Evolutionary conservation across 1,140 invertebrate genomes (phyloP).

Genomic region (Cydia fagiglandana): DNA sequence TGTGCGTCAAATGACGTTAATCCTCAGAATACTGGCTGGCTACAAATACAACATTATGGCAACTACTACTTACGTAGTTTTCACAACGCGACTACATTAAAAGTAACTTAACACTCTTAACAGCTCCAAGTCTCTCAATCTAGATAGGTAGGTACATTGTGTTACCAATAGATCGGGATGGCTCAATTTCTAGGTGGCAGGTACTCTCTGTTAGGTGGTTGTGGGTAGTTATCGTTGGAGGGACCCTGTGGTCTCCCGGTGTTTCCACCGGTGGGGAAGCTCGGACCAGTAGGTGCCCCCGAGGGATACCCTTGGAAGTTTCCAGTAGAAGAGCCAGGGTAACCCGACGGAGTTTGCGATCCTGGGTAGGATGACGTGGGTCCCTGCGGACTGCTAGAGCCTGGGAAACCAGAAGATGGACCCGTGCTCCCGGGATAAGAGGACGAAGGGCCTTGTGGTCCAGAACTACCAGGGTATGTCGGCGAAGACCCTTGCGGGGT

Average conservation of each 20-base stretch:
- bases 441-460: slow-evolving; percentile 79
- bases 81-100: slow-evolving; percentile 16
- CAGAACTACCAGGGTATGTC: slow-evolving; percentile 53
- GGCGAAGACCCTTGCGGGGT: slow-evolving; percentile 54
- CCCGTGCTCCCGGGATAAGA: slow-evolving; percentile 81
- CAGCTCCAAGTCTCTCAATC: slow-evolving; percentile 42
- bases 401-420: slow-evolving; percentile 81
- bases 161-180: background rate
- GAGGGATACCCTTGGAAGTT: slow-evolving; percentile 68
- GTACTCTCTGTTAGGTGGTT: slow-evolving; percentile 80
- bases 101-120: background rate
- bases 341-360: slow-evolving; percentile 66
- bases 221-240: slow-evolving; percentile 47
- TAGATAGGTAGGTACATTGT: slow-evolving; percentile 34
- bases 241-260: slow-evolving; percentile 45
- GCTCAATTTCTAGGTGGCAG: slow-evolving; percentile 77
- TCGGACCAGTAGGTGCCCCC: slow-evolving; percentile 69
- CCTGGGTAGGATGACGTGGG: slow-evolving; percentile 68
- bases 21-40: slow-evolving; percentile 41
- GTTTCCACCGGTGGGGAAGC: slow-evolving; percentile 57
- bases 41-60: slow-evolving; percentile 35
- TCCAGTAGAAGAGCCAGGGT: slow-evolving; percentile 52
- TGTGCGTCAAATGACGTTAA: slow-evolving; percentile 18
- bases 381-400: slow-evolving; percentile 47
- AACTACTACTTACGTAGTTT: slow-evolving; percentile 23